Conservation (phyloP, 1,140 invertebrate genomes). For the Doryteuthis pealeii region DNA sequence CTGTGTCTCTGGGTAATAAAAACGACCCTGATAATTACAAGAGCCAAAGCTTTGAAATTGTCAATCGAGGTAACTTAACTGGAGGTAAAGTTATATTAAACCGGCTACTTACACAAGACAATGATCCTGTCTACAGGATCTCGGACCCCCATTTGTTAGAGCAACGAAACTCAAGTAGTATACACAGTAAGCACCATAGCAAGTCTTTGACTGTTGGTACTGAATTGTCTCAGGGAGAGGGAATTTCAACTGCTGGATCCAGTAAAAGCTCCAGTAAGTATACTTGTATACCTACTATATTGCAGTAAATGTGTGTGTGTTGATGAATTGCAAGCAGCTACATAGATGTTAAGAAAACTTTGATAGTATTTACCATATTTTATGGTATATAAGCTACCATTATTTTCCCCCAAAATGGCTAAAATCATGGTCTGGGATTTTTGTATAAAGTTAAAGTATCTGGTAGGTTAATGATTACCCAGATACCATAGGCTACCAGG, state of each 20-base stretch:
- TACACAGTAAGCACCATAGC: slow-evolving; percentile 6
- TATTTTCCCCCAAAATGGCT: no score
- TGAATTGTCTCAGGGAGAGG: slow-evolving; percentile 2
- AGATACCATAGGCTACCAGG: no score
- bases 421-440: no score
- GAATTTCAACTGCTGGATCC: background rate
- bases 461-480: no score
- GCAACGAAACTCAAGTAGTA: slow-evolving; percentile 1
- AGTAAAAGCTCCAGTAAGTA: slow-evolving; percentile 6
- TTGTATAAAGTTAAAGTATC: no score
- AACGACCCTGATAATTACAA: background rate
- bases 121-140: background rate
- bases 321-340: no score
- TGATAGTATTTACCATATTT: no score
- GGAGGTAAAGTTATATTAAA: slow-evolving; percentile 1
- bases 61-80: slow-evolving; percentile 4
- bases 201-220: background rate
- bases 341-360: no score
- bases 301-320: no score
- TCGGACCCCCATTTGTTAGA: slow-evolving; percentile 1
- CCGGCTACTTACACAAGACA: background rate
- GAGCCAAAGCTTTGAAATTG: slow-evolving; percentile 3
- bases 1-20: background rate
- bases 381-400: no score
- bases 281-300: background rate